Conservation (phyloP, 2,888 invertebrate genomes). For the Sarcophaga caerulescens region DNA sequence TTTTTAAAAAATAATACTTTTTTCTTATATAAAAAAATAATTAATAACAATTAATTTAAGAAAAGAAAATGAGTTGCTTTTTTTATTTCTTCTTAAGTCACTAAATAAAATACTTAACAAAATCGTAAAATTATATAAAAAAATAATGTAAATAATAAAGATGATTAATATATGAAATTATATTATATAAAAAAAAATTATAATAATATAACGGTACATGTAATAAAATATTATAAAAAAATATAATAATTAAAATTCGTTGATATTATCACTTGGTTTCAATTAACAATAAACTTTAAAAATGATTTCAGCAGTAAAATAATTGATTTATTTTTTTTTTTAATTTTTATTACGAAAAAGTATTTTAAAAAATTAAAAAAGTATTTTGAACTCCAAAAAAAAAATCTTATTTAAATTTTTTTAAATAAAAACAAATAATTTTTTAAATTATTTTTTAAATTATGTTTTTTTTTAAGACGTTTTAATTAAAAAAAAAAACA, state of each 20-base stretch:
- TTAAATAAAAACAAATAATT: background rate
- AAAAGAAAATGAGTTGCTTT: too few species aligned
- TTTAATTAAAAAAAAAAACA: too few species aligned
- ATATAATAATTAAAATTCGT: slow-evolving; percentile 55
- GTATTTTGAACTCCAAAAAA: too few species aligned
- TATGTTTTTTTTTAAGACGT: too few species aligned
- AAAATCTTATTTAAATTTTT: background rate
- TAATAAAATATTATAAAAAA: slow-evolving; percentile 5
- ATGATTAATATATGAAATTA: background rate
- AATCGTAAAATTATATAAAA: background rate
- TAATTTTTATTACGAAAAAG: background rate
- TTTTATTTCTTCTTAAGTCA: too few species aligned
- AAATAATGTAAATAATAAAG: slow-evolving; percentile 2
- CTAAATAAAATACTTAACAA: too few species aligned
- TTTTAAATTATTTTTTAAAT: background rate
- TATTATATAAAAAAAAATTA: slow-evolving; percentile 30
- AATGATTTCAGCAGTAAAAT: slow-evolving; percentile 23
- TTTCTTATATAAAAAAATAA: too few species aligned
- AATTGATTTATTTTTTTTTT: background rate
- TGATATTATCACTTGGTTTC: slow-evolving; percentile 64
- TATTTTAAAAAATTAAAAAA: background rate
- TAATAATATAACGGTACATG: background rate
- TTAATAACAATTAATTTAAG: background rate
- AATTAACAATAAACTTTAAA: background rate
- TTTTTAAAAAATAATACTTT: background rate